A percentile compares a stretch with the other conserved stretches of the same genome.
Evolutionary conservation across 92 coral and sea anemone species (phyloP).

Genomic region (Umimayanthus chanpuru): DNA sequence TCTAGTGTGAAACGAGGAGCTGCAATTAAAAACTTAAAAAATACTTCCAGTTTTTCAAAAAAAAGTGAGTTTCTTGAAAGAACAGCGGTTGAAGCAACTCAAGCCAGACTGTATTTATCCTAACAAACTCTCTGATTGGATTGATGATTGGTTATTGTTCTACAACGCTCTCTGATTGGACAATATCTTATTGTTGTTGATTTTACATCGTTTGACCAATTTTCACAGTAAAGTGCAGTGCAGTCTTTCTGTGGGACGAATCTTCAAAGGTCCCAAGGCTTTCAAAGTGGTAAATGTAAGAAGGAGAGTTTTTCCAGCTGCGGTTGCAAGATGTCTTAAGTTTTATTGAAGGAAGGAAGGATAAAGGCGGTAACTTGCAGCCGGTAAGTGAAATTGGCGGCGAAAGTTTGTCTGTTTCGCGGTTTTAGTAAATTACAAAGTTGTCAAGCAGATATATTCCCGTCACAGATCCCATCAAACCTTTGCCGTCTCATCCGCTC

Average conservation of each 20-base stretch:
- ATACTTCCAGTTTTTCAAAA: neutral
- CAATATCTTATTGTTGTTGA: constrained; percentile 52
- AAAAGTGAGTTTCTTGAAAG: too few species aligned
- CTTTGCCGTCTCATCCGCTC: neutral
- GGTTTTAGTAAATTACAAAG: constrained; percentile 42
- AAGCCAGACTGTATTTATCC: constrained; percentile 25
- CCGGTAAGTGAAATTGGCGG: constrained; percentile 32
- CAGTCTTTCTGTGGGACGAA: constrained; percentile 45
- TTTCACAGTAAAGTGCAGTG: constrained; percentile 45
- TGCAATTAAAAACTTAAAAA: too few species aligned
- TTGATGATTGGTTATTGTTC: constrained; percentile 15
- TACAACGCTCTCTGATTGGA: constrained; percentile 72
- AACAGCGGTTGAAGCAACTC: neutral
- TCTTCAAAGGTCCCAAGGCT: neutral
- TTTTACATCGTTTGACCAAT: constrained; percentile 40
- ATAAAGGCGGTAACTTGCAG: neutral
- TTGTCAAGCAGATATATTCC: constrained; percentile 27
- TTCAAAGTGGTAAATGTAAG: neutral
- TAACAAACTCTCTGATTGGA: constrained; percentile 56
- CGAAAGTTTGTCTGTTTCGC: constrained; percentile 26
- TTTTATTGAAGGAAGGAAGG: neutral
- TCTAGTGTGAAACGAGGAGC: neutral
- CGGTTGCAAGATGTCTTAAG: constrained; percentile 6
- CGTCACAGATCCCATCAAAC: neutral
- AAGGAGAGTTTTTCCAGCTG: neutral